phyloP scores from a whole-genome alignment of 2,888 invertebrate species.

The Panzeria rudis region DNA sequence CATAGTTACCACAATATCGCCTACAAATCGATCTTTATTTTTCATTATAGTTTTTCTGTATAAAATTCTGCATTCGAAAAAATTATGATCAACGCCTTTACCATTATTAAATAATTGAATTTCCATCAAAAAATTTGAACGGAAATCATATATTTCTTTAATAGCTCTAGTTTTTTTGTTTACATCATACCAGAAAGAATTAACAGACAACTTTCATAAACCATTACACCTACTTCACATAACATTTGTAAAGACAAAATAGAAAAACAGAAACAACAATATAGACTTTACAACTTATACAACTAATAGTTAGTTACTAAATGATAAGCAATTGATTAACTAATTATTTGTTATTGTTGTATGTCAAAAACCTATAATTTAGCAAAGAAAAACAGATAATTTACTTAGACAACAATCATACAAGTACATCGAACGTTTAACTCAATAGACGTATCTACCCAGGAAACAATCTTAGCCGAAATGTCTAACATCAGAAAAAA shows the following conservation, averaged over 20 bases:
- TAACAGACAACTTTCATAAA: constrained; percentile 66
- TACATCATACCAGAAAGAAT: constrained; percentile 52
- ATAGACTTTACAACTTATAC: constrained; percentile 10
- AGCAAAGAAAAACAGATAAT: constrained; percentile 4
- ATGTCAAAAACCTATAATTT: constrained; percentile 69
- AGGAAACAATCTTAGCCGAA: too few relatives aligned
- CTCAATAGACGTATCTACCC: neutral
- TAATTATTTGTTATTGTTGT: constrained; percentile 48
- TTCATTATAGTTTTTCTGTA: too few relatives aligned
- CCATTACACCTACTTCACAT: constrained; percentile 57
- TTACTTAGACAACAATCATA: constrained; percentile 1
- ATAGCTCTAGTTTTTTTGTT: constrained; percentile 33
- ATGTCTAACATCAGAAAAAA: too few relatives aligned
- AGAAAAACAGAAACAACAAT: neutral
- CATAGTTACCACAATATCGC: too few relatives aligned
- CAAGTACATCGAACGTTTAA: constrained; percentile 28
- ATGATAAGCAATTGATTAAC: constrained; percentile 51
- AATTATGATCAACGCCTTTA: neutral
- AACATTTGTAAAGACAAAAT: constrained; percentile 6
- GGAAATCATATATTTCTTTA: constrained; percentile 1
- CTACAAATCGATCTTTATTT: too few relatives aligned
- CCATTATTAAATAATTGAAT: neutral
- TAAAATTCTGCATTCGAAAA: neutral
- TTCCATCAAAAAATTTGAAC: neutral
- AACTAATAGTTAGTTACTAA: constrained; percentile 17